Conservation (phyloP, 2,113 vertebrate species). For the Misgurnus mizolepis region DNA sequence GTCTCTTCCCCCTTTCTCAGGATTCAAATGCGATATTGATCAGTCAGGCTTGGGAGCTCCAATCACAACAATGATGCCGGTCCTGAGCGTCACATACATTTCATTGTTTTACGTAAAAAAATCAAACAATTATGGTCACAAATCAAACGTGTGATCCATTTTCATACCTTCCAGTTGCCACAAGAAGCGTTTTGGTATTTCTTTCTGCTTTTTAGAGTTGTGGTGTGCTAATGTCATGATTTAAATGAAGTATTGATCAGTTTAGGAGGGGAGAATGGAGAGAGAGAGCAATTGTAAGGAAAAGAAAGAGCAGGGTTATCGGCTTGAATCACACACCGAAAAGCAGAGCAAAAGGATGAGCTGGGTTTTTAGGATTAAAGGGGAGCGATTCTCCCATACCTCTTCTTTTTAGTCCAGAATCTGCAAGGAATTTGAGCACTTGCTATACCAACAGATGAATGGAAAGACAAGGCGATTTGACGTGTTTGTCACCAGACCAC, state of each 20-base stretch:
- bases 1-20: slow-evolving; percentile 60
- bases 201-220: slow-evolving; percentile 65
- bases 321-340: slow-evolving; percentile 79
- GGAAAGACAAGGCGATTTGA: slow-evolving; percentile 52
- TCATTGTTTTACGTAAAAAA: slow-evolving; percentile 52
- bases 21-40: slow-evolving; percentile 81
- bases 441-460: slow-evolving; percentile 54
- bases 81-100: slow-evolving; percentile 62
- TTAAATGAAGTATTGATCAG: slow-evolving; percentile 90
- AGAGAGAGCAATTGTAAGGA: slow-evolving; percentile 80
- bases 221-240: slow-evolving; percentile 84
- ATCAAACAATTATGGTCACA: slow-evolving; percentile 40
- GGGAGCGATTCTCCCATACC: slow-evolving; percentile 66
- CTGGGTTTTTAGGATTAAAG: slow-evolving; percentile 70
- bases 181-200: slow-evolving; percentile 60
- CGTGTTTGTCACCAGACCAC: slow-evolving; percentile 51
- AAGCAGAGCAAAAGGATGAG: slow-evolving; percentile 75
- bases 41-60: slow-evolving; percentile 66
- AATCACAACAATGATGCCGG: slow-evolving; percentile 63
- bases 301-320: slow-evolving; percentile 82
- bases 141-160: slow-evolving; percentile 43
- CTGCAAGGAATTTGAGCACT: slow-evolving; percentile 55
- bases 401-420: slow-evolving; percentile 64
- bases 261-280: slow-evolving; percentile 84
- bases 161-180: slow-evolving; percentile 47